Base-by-base conservation (phyloP, 2,888 invertebrate species). In the Nezara viridula region DNA sequence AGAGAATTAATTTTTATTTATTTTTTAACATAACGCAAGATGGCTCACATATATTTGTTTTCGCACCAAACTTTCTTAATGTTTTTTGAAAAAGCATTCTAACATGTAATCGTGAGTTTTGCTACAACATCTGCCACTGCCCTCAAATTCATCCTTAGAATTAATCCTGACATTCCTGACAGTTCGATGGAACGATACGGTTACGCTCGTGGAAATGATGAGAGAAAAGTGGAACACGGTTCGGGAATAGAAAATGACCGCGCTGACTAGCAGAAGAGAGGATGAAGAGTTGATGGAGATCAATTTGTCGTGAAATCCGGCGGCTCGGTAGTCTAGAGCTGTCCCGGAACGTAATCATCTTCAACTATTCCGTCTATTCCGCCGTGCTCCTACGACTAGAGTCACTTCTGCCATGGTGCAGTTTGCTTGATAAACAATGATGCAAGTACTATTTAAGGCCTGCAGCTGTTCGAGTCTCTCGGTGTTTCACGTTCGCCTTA, bases 381-480 rank as follows among this genome's bases (percentile, higher is more conserved):
- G 55, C 21, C 19, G 21, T 14, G 10, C n/a, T 55, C 24, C n/a
- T 55, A n/a, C 55, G 55, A 9, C 55, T n/a, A 2, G 5, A 44
- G 44, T 44, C 44, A 10, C 44, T 44, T 44, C 5, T 44, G 44
- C 44, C 7, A 5, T 10, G 44, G 44, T 44, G 44, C 10, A 44
- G 55, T 12, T n/a, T 9, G 6, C 55, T 55, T n/a, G 24, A 24
- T 55, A 55, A 55, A 55, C 55, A n/a, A 55, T 55, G 55, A n/a
- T n/a, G 55, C 55, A 55, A 55, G 55, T 55, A 55, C 24, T n/a
- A 55, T 55, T 55, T n/a, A 55, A 55, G 55, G 55, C 55, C n/a
- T n/a, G n/a, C 55, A 55, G 24, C 24, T 24, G 55, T 19, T 9
- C 55, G 55, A 7, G 55, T 6, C n/a, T 7, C 55, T 55, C 19